Conservation (phyloP, 2,888 invertebrate species). For the Galeopsomyia nigrocyanea region DNA sequence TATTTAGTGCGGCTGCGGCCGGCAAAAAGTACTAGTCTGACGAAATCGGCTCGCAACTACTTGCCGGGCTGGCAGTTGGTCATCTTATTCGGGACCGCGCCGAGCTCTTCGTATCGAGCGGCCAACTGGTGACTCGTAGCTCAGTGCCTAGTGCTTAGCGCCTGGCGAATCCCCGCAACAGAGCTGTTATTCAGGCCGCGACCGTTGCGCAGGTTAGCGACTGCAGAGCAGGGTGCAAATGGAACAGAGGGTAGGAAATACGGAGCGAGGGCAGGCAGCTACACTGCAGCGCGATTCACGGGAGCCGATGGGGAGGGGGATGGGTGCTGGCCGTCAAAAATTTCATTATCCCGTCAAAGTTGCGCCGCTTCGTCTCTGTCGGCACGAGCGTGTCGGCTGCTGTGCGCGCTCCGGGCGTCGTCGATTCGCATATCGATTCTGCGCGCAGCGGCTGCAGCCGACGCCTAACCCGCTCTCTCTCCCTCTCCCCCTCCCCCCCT, state of each 20-base stretch:
- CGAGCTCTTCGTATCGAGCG: too few relatives aligned
- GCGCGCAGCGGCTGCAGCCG: slow-evolving; percentile 13
- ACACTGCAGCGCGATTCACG: slow-evolving; percentile 53
- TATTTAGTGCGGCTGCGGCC: slow-evolving; percentile 22
- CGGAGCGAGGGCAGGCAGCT: too few relatives aligned
- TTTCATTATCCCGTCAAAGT: slow-evolving; percentile 57
- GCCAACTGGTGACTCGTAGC: too few relatives aligned
- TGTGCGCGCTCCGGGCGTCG: slow-evolving; percentile 38
- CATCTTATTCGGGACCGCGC: too few relatives aligned
- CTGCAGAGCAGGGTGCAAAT: too few relatives aligned
- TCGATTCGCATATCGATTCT: slow-evolving; percentile 29
- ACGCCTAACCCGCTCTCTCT: slow-evolving; percentile 9
- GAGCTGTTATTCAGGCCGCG: too few relatives aligned
- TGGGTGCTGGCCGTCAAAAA: slow-evolving; percentile 53
- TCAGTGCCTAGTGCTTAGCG: too few relatives aligned
- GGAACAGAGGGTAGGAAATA: too few relatives aligned
- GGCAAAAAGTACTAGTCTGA: neutral
- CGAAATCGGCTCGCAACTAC: neutral
- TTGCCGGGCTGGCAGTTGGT: too few relatives aligned
- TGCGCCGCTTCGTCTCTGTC: neutral
- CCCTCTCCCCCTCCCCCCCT: neutral
- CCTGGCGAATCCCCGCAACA: too few relatives aligned
- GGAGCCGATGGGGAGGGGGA: slow-evolving; percentile 18
- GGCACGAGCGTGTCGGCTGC: neutral
- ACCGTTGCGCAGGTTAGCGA: too few relatives aligned